Evolutionary conservation across 2,888 invertebrate genomes (phyloP), one percentile per base, ranked within the genome.

Genomic region (Panzeria rudis): DNA sequence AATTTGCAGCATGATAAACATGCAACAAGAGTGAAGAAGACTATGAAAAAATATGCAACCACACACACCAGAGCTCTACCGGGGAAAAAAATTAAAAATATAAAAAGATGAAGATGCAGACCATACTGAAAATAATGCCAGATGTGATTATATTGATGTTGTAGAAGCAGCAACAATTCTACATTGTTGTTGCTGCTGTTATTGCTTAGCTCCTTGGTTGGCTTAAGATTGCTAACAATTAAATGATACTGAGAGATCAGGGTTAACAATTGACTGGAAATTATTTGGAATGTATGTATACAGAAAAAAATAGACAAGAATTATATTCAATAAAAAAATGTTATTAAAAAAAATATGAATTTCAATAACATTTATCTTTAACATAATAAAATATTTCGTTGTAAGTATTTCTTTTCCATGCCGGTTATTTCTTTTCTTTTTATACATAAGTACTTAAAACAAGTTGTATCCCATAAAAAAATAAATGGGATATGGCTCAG

Each of bases 1-100:
- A 90, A 90, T 87, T 87, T 84, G 76, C 85, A 82, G 85, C 85
- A 85, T 85, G 85, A 85, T 85, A 82, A 85, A 85, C 85, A 85
- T 85, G 85, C 82, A 85, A 85, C 85, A 85, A 82, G 82, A 85
- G 82, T 85, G 85, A 82, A 75, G 82, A 85, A 85, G 71, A 79
- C 64, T 75, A n/a, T 23, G 47, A 71, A 25, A 62, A 81, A 44
- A 23, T 20, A 68, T 15, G 44, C 54, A 62, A 29, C 32, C 35
- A 47, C 59, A 61, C 50, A 41, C 54, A 56, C 38, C 13, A 32
- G 25, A 47, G 35, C 66, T 20, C 4, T 9, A 29, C 20, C 50
- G 35, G 47, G 29, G 17, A 52, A 29, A 29, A 29, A 29, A 29
- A 29, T 29, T 29, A 29, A 4, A 29, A 4, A 29, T 29, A 72